These are phyloP conservation scores for Yponomeuta cagnagella DNA, from an alignment of 2,888 invertebrate genomes.

Conservation along the genomic window DNA sequence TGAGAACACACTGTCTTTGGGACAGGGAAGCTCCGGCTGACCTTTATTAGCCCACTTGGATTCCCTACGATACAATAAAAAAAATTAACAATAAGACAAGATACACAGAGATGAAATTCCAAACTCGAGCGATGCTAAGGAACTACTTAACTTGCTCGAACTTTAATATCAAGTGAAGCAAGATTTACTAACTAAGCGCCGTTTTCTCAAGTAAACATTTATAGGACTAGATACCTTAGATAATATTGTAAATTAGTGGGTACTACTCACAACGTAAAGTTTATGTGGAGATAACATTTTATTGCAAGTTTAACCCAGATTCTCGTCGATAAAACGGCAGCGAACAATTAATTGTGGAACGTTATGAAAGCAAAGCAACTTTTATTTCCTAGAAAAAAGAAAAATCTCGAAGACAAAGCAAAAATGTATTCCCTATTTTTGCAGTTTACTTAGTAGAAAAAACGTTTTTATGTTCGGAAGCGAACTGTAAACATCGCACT, in stretches of 20 bases:
- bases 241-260: constrained; percentile 23
- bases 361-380: constrained; percentile 1
- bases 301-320: constrained; percentile 50
- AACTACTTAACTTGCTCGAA: not conserved
- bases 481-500: not conserved
- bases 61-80: not conserved
- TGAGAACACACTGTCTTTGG: not conserved
- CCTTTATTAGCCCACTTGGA: constrained; percentile 3
- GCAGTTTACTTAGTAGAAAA: not conserved
- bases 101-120: not conserved
- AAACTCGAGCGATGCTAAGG: not conserved
- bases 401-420: not conserved
- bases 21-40: constrained; percentile 6
- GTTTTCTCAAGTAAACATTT: constrained; percentile 15
- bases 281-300: constrained; percentile 50
- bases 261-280: constrained; percentile 29
- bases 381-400: not conserved
- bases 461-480: not conserved
- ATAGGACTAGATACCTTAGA: constrained; percentile 17
- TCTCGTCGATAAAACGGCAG: constrained; percentile 27
- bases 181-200: constrained; percentile 8
- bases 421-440: not conserved
- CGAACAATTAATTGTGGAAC: constrained; percentile 6
- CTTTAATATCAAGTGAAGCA: constrained; percentile 3
- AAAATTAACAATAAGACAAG: not conserved